A percentile compares a stretch with the other conserved stretches of the same genome.
Evolutionary conservation across 2,888 invertebrate genomes (phyloP).

Genomic region (Argynnis bischoffii): DNA sequence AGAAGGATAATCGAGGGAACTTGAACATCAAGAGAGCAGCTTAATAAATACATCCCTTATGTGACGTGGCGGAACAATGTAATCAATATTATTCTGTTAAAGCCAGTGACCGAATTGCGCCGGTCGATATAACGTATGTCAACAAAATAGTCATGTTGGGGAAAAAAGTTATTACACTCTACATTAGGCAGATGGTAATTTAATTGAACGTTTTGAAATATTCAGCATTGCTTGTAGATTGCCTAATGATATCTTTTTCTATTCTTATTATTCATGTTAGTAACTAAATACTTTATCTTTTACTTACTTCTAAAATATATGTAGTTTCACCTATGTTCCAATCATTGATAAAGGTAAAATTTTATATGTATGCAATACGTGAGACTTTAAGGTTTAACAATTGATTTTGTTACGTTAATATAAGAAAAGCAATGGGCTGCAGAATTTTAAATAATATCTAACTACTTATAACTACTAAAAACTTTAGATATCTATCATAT

Average conservation of each 20-base stretch:
- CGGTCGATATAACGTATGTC: slow-evolving; percentile 7
- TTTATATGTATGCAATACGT: no score
- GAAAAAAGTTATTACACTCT: not conserved
- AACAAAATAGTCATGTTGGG: not conserved
- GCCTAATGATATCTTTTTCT: no score
- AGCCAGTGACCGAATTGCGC: slow-evolving; percentile 46
- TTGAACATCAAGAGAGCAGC: slow-evolving; percentile 9
- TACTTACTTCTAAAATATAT: no score
- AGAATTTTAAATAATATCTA: no score
- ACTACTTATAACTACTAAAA: no score
- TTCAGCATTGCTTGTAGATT: not conserved
- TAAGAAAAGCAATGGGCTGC: no score
- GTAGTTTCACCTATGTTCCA: no score
- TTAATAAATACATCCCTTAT: slow-evolving; percentile 7
- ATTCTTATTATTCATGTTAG: no score
- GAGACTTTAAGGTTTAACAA: no score
- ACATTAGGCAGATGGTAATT: not conserved
- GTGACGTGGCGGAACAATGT: slow-evolving; percentile 12
- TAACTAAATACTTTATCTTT: no score
- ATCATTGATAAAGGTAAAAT: no score
- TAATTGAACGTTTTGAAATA: not conserved
- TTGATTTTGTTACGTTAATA: no score
- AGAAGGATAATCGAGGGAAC: not conserved
- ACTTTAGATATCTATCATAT: not conserved
- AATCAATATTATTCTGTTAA: slow-evolving; percentile 54